Evolutionary conservation across 2,888 invertebrate genomes (phyloP).

Genomic region (Lasioglossum leucozonium): DNA sequence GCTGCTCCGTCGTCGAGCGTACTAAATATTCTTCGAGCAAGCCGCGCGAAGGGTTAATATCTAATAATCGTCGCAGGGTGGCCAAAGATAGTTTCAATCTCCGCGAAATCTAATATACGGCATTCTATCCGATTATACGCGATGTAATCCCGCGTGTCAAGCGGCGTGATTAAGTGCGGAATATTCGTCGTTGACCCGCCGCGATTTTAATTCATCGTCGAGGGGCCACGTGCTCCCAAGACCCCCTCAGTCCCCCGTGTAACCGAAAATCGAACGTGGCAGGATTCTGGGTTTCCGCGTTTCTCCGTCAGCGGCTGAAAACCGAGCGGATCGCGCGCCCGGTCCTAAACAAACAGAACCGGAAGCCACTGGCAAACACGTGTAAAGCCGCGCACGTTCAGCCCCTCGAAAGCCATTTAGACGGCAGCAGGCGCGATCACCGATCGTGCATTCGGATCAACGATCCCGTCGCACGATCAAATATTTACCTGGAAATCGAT

Average conservation of each 20-base stretch:
- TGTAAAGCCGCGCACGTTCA: constrained; percentile 50
- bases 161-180: constrained; percentile 64
- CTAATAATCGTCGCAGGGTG: constrained; percentile 34
- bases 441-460: constrained; percentile 19
- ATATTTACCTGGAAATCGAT: constrained; percentile 36
- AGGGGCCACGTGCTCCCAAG: constrained; percentile 67
- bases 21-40: not conserved
- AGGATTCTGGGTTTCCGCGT: constrained; percentile 37
- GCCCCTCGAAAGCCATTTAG: constrained; percentile 43
- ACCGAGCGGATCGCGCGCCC: constrained; percentile 29
- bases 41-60: constrained; percentile 16
- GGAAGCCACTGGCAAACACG: constrained; percentile 46
- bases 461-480: constrained; percentile 24
- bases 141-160: constrained; percentile 68
- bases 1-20: not conserved
- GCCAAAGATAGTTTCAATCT: constrained; percentile 47
- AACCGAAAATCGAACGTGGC: constrained; percentile 49
- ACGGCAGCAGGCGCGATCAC: constrained; percentile 53
- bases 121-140: constrained; percentile 68
- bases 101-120: constrained; percentile 61
- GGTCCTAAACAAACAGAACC: constrained; percentile 68
- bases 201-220: constrained; percentile 70
- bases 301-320: constrained; percentile 33
- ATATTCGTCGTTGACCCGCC: constrained; percentile 65
- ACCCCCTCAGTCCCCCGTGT: constrained; percentile 43